Base-by-base conservation (phyloP, 2,797 vertebrate genomes). In the Danionella dracula region DNA sequence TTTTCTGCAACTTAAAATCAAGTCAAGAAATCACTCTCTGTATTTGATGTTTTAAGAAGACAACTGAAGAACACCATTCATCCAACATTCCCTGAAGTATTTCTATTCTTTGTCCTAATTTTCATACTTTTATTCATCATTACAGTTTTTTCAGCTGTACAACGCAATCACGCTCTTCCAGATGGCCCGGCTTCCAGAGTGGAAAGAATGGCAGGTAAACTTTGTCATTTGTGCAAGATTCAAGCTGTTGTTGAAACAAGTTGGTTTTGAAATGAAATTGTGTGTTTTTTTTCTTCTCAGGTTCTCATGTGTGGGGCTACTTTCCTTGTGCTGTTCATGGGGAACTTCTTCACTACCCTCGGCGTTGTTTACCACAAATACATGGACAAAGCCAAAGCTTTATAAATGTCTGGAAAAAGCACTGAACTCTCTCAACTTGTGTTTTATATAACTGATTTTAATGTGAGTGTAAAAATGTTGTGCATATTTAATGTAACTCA, bases 141-240 rank as follows among this genome's bases (percentile, higher is more conserved):
- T n/a, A n/a, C 76, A 98, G 96, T 98, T 95, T 79, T 97, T 93
- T 93, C 95, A 99, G 86, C 91, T 99, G 21, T 94, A 92, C 82
- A 98, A 96, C 0, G 90, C 93, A 0, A 11, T 95, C 37, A 96
- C 91, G 0, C 88, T 99, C 32, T 97, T 97, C 83, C 87, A 63
- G 73, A 91, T 98, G 91, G 81, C 89, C 48, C 90, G 85, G 71
- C 92, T 96, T 49, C 94, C 93, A 0, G 83, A 95, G 50, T 98
- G 96, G 79, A 97, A 94, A 84, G 95, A 98, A 78, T 98, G 96
- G 96, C 96, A 99, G 94, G 96, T 96, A 76, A 74, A 89, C 68
- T n/a, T n/a, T n/a, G n/a, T n/a, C n/a, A n/a, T n/a, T n/a, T n/a
- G n/a, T n/a, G n/a, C n/a, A n/a, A n/a, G 19, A 32, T 34, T 44